Percentiles rank a stretch among this genome's conserved stretches.
phyloP scores from a whole-genome alignment of 1,140 invertebrate species.

The Metaphire vulgaris region DNA sequence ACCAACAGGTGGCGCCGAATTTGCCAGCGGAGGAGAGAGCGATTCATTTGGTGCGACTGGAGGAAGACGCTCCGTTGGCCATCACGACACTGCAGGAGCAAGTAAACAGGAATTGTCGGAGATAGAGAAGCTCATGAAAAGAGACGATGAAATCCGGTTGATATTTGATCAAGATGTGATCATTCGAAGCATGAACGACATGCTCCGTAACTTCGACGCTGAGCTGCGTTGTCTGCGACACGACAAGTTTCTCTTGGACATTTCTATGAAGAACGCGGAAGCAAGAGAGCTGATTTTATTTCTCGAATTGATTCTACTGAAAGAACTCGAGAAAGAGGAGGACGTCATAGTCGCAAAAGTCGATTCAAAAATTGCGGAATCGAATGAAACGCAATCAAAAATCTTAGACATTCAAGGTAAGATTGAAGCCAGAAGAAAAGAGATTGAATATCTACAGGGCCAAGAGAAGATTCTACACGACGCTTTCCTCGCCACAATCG shows the following conservation, averaged over 20 bases:
- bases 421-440: conserved; percentile 57
- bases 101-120: background rate
- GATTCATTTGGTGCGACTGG: background rate
- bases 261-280: conserved; percentile 57
- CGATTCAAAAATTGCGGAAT: background rate
- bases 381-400: conserved; percentile 19
- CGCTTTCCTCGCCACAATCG: conserved; percentile 59
- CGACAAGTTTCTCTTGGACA: conserved; percentile 60
- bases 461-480: conserved; percentile 56
- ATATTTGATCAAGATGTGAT: conserved; percentile 44
- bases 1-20: no score
- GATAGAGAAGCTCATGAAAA: background rate
- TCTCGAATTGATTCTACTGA: background rate
- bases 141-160: conserved; percentile 21
- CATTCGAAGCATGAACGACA: conserved; percentile 55
- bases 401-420: conserved; percentile 56
- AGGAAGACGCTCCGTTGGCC: background rate
- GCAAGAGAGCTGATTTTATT: conserved; percentile 30
- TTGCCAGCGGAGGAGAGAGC: no score
- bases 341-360: background rate
- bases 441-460: conserved; percentile 57
- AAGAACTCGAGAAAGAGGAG: background rate
- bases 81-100: background rate
- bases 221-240: conserved; percentile 59
- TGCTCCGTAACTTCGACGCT: conserved; percentile 62